Evolutionary conservation across 2,113 vertebrate genomes (phyloP).

Genomic region (Boulengeromyrus knoepffleri): DNA sequence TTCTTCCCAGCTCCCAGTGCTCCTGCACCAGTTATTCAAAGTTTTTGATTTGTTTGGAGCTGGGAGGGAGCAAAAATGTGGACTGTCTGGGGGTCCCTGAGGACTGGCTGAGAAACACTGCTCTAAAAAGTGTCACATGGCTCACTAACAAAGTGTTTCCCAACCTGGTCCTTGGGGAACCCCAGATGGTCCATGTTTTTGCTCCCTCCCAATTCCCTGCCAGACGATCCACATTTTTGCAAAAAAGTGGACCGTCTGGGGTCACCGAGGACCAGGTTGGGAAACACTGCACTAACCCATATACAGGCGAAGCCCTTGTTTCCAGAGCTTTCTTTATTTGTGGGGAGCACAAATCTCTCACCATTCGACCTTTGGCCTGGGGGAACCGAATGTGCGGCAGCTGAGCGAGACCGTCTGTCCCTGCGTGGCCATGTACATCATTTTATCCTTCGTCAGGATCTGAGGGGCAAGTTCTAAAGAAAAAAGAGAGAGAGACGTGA

Average conservation of each 20-base stretch:
- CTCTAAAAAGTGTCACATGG: neutral
- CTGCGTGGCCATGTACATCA: slow-evolving; percentile 56
- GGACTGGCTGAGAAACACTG: neutral
- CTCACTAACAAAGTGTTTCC: neutral
- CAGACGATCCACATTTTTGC: neutral
- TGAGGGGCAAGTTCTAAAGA: slow-evolving; percentile 70
- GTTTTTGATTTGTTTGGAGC: neutral
- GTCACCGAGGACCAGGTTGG: neutral
- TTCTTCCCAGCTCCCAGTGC: neutral
- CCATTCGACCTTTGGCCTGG: slow-evolving; percentile 68
- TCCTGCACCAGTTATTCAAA: neutral
- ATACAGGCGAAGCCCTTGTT: too few species aligned
- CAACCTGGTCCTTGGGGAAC: neutral
- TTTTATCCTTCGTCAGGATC: slow-evolving; percentile 65
- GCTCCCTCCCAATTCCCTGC: neutral
- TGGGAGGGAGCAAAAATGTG: neutral
- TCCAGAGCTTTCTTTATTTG: neutral
- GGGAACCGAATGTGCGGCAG: slow-evolving; percentile 73
- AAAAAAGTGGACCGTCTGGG: neutral
- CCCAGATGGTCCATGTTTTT: neutral
- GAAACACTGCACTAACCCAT: neutral
- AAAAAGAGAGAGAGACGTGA: neutral
- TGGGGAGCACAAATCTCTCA: slow-evolving; percentile 41
- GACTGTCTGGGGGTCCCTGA: neutral
- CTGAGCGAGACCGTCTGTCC: slow-evolving; percentile 49